Evolutionary conservation across 2,888 invertebrate genomes (phyloP), one percentile per base, ranked within the genome.

Genomic region (Meiosimyza decipiens): DNA sequence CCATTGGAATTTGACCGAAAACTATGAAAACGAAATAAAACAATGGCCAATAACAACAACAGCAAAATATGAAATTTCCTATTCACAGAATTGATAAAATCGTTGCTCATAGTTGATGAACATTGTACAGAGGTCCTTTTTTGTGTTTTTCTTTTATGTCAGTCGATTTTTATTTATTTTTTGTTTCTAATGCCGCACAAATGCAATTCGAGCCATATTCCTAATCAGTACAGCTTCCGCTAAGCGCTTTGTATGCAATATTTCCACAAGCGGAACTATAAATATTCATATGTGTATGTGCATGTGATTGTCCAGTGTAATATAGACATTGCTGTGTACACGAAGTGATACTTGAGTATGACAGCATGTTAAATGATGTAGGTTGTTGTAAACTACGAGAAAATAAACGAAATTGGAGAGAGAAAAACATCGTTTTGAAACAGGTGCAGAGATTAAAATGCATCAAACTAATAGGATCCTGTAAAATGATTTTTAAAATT

Each of bases 221-320:
- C 84, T 83, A 83, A 83, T 83, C 83, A 83, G 81, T 77, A 79
- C 79, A 81, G 80, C 81, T 83, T 83, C 83, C 84, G 83, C 76
- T 79, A 76, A 74, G 74, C 75, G 73, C 71, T 76, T 67, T 57
- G 71, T 71, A 63, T 75, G 67, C 54, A 71, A 59, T 59, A 47
- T 83, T 82, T 83, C 82, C 81, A 82, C 82, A 79, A 79, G 81
- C 83, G 83, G 82, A 83, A 82, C 80, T 81, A 83, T 83, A 83
- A 83, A 83, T 83, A 83, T 83, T 82, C 82, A 83, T 82, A 80
- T 55, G 60, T 33, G 22, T 49, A 12, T 47, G 64, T 9, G 9
- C 9, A 40, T 40, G 40, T 40, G 40, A 40, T 40, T 40, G 40
- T 40, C 40, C 40, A 40, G 40, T 9, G 40, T 9, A n/a, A 9